A percentile compares a stretch with the other conserved stretches of the same genome.
phyloP scores from a whole-genome alignment of 1,140 invertebrate genomes.

The Rhynchophorus ferrugineus region DNA sequence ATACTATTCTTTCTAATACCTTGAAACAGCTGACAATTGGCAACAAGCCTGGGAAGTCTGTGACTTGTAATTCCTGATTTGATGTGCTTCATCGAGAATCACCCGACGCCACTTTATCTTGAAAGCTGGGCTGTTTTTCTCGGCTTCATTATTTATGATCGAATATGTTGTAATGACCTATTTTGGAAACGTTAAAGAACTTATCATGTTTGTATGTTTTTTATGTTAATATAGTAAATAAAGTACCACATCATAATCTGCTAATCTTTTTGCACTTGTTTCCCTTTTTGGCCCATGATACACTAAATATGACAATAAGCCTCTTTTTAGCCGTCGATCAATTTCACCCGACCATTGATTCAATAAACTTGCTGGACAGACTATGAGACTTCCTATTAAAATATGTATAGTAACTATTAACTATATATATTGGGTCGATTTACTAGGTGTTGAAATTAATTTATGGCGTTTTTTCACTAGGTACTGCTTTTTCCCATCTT shows the following conservation, averaged over 20 bases:
- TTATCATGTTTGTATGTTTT: neutral
- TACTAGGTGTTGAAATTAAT: neutral
- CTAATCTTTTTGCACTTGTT: constrained; percentile 48
- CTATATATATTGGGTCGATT: neutral
- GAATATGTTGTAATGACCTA: constrained; percentile 71
- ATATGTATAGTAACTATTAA: neutral
- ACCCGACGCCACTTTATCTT: constrained; percentile 74
- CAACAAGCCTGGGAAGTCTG: constrained; percentile 64
- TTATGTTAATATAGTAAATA: neutral
- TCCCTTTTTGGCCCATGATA: constrained; percentile 79
- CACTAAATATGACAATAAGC: constrained; percentile 55
- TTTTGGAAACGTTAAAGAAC: neutral
- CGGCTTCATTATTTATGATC: constrained; percentile 52
- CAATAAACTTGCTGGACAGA: constrained; percentile 80
- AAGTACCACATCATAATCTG: constrained; percentile 14
- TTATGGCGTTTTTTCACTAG: neutral
- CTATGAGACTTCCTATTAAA: constrained; percentile 50
- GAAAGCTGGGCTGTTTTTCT: constrained; percentile 46
- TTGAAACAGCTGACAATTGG: constrained; percentile 48
- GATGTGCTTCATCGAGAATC: constrained; percentile 90
- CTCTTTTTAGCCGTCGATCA: constrained; percentile 50
- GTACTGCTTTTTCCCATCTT: no score
- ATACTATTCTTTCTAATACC: neutral
- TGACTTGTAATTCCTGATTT: constrained; percentile 81
- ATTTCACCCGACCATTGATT: constrained; percentile 86